Percentiles rank a stretch among this genome's conserved stretches.
Evolutionary conservation across 92 coral and sea anemone species (phyloP).

Genomic region (Desmophyllum pertusum): DNA sequence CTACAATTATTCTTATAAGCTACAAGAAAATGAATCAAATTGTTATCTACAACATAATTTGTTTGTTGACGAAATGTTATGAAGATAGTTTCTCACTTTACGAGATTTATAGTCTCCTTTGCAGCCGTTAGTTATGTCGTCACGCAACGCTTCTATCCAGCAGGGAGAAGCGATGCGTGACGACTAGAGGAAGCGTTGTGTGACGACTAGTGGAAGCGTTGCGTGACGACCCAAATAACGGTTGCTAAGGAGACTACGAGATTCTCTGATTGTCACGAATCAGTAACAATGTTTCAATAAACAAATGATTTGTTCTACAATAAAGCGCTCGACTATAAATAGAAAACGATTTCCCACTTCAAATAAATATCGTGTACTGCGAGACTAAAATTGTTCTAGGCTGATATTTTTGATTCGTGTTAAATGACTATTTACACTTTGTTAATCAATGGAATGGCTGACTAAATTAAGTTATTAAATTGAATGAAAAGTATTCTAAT

Average conservation of each 20-base stretch:
- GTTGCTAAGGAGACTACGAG: too few species aligned
- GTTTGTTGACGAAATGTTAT: not conserved
- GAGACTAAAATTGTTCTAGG: not conserved
- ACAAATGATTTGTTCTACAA: not conserved
- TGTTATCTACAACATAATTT: not conserved
- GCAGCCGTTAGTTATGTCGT: too few species aligned
- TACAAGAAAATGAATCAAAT: not conserved
- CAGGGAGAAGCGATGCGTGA: too few species aligned
- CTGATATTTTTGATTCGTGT: not conserved
- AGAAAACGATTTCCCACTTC: not conserved
- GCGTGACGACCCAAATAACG: too few species aligned
- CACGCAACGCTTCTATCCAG: too few species aligned
- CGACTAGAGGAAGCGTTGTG: too few species aligned
- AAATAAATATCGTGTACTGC: slow-evolving; percentile 27
- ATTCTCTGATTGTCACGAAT: not conserved
- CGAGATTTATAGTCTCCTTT: too few species aligned
- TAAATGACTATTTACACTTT: not conserved
- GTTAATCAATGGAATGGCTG: not conserved
- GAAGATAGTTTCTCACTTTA: not conserved
- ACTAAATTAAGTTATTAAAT: not conserved
- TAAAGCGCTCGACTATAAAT: slow-evolving; percentile 25
- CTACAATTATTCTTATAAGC: not conserved
- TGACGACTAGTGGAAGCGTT: too few species aligned
- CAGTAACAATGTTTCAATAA: not conserved
- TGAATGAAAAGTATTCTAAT: not conserved